These are phyloP conservation scores for Ptychodera flava DNA, from an alignment of 35 echinoderm and acorn worm species.

Conservation along the genomic window DNA sequence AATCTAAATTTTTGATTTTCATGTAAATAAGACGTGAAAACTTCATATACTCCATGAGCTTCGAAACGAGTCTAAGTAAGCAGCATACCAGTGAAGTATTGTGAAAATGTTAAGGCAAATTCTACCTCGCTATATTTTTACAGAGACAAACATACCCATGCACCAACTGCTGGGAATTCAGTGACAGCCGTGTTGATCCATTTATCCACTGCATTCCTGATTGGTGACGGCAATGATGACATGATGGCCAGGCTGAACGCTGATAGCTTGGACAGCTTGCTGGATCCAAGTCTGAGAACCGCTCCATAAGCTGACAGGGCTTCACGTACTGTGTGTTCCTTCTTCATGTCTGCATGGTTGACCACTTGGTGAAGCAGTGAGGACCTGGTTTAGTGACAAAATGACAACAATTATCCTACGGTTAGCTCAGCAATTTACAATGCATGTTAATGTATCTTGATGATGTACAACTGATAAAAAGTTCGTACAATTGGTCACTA, in stretches of 20 bases:
- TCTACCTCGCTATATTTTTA: too few relatives aligned
- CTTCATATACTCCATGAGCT: too few relatives aligned
- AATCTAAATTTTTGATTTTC: too few relatives aligned
- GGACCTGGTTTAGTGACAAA: constrained; percentile 41
- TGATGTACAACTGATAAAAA: not conserved
- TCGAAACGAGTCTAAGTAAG: too few relatives aligned
- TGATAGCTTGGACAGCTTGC: constrained; percentile 29
- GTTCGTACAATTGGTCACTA: too few relatives aligned
- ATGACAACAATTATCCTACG: too few relatives aligned
- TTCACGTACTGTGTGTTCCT: constrained; percentile 18
- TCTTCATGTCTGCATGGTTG: constrained; percentile 46
- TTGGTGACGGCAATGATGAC: constrained; percentile 40
- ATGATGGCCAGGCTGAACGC: constrained; percentile 38
- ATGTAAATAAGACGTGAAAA: too few relatives aligned
- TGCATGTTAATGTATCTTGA: not conserved
- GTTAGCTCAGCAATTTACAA: too few relatives aligned
- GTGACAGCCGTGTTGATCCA: constrained; percentile 55
- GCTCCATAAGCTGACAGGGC: constrained; percentile 60
- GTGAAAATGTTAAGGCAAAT: too few relatives aligned
- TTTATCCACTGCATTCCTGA: constrained; percentile 71
- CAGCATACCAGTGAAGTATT: too few relatives aligned
- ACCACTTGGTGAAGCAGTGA: constrained; percentile 71
- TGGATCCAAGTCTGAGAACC: constrained; percentile 58
- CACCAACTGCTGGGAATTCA: constrained; percentile 34
- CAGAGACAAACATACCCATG: too few relatives aligned